phyloP scores from a whole-genome alignment of 2,797 vertebrate genomes.

The Netta rufina region DNA sequence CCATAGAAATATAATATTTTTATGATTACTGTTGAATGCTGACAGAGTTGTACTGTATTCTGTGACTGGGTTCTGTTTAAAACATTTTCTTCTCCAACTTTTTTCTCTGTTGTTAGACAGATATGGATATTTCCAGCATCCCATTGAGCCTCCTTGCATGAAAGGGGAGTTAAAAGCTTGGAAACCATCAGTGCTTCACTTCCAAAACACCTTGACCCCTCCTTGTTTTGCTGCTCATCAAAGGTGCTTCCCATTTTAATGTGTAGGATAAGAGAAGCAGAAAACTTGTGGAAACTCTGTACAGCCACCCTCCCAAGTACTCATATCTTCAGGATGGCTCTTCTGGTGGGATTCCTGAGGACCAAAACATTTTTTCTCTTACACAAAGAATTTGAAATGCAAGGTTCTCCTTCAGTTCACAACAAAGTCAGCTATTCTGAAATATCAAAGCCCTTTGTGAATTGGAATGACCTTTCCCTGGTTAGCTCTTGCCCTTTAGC shows the following conservation, averaged over 20 bases:
- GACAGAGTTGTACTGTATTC: not conserved
- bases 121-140: not conserved
- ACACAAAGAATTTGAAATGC: slow-evolving; percentile 48
- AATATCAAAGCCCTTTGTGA: slow-evolving; percentile 67
- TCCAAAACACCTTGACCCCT: not conserved
- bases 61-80: not conserved
- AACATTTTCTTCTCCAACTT: not conserved
- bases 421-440: slow-evolving; percentile 65
- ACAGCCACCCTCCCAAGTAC: not conserved
- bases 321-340: not conserved
- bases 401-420: slow-evolving; percentile 55
- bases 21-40: not conserved
- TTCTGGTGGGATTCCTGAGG: slow-evolving; percentile 34
- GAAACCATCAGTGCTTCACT: not conserved
- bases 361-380: slow-evolving; percentile 23
- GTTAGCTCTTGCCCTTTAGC: slow-evolving; percentile 65
- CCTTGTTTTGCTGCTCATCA: not conserved
- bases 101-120: not conserved
- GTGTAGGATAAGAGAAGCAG: not conserved
- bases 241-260: not conserved
- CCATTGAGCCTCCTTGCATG: not conserved
- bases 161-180: not conserved
- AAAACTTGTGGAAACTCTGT: not conserved
- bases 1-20: not conserved
- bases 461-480: slow-evolving; percentile 70